Evolutionary conservation across 2,113 vertebrate species (phyloP).

Genomic region (Podilymbus podiceps): DNA sequence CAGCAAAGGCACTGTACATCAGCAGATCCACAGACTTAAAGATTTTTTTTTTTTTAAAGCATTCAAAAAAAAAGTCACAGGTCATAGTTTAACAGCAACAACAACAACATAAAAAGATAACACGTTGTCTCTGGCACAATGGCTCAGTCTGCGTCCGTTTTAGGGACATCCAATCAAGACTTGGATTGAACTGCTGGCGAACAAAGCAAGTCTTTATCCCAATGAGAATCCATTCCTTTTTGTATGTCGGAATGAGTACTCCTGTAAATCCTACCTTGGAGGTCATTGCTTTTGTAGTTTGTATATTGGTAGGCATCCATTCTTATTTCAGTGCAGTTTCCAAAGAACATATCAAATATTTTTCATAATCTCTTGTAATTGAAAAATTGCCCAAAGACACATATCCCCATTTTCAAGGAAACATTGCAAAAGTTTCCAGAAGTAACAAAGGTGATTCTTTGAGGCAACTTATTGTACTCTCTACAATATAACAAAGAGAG

Average conservation of each 20-base stretch:
- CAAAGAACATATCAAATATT: slow-evolving; percentile 75
- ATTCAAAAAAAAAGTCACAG: slow-evolving; percentile 82
- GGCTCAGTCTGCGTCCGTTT: slow-evolving; percentile 77
- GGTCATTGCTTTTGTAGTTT: slow-evolving; percentile 72
- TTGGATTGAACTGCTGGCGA: slow-evolving; percentile 74
- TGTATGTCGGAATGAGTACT: slow-evolving; percentile 63
- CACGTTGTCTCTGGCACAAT: slow-evolving; percentile 80
- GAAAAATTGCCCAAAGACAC: slow-evolving; percentile 76
- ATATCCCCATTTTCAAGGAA: slow-evolving; percentile 78
- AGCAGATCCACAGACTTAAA: slow-evolving; percentile 89
- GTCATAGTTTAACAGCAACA: slow-evolving; percentile 84
- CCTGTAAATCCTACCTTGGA: slow-evolving; percentile 67
- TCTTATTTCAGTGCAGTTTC: slow-evolving; percentile 71
- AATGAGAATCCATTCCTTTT: slow-evolving; percentile 72
- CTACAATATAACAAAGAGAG: slow-evolving; percentile 79
- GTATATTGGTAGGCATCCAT: slow-evolving; percentile 68
- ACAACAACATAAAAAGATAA: slow-evolving; percentile 82
- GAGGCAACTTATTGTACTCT: slow-evolving; percentile 78
- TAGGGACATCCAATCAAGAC: slow-evolving; percentile 76
- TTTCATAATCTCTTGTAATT: slow-evolving; percentile 72
- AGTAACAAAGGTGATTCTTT: slow-evolving; percentile 77
- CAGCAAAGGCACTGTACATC: slow-evolving; percentile 92
- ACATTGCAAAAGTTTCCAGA: slow-evolving; percentile 76
- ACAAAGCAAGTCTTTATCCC: slow-evolving; percentile 73
- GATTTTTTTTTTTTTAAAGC: slow-evolving; percentile 75